Percentiles rank a stretch among this genome's conserved stretches.
Conservation (phyloP, 2,888 invertebrate species). For the Chaetogeoica ovagalla region DNA sequence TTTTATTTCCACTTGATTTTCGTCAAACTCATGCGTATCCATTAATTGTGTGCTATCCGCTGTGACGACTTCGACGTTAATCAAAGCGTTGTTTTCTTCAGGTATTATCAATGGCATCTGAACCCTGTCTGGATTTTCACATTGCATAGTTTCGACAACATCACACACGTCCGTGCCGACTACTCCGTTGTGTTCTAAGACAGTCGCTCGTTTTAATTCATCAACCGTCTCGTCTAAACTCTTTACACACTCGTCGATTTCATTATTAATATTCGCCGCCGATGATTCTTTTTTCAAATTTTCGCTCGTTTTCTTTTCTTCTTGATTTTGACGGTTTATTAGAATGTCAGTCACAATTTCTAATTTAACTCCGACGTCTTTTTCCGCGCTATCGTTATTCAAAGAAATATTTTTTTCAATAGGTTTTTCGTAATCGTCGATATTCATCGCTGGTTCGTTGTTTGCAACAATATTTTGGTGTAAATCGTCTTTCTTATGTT, state of each 20-base stretch:
- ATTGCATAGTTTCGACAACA: background rate
- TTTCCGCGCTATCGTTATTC: background rate
- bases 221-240: background rate
- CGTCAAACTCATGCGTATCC: background rate
- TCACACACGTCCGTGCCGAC: background rate
- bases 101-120: background rate
- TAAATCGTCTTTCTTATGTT: background rate
- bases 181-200: background rate
- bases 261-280: constrained; percentile 55
- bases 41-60: background rate
- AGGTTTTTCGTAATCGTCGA: constrained; percentile 46
- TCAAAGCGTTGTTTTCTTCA: background rate
- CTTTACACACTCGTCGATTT: background rate
- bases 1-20: constrained; percentile 50
- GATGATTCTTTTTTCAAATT: constrained; percentile 44
- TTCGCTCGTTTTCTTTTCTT: background rate
- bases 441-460: constrained; percentile 50
- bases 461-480: background rate
- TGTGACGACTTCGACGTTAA: background rate
- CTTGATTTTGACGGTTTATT: background rate
- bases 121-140: background rate
- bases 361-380: constrained; percentile 31
- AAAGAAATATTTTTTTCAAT: background rate
- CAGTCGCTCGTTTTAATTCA: background rate
- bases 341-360: background rate